Evolutionary conservation across 2,888 invertebrate species (phyloP).

Genomic region (Sminthurides aquaticus): DNA sequence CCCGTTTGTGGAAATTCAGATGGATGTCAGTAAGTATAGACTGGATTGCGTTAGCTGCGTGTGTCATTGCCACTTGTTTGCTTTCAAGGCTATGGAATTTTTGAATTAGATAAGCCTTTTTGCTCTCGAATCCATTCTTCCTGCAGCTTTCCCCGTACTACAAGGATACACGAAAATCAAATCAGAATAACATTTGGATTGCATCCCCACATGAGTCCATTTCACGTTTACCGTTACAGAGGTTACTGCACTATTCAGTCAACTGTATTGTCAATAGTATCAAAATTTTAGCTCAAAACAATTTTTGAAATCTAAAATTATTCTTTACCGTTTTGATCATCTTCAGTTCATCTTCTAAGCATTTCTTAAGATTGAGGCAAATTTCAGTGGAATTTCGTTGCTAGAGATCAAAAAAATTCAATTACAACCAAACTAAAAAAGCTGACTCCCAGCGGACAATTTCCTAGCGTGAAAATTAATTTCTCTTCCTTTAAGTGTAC

Average conservation of each 20-base stretch:
- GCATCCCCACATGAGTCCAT: no score
- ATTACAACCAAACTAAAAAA: no score
- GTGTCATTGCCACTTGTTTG: not conserved
- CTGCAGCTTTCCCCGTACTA: not conserved
- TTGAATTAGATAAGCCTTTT: not conserved
- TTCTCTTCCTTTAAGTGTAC: no score
- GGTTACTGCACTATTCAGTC: no score
- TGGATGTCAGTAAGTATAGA: not conserved
- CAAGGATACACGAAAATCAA: no score
- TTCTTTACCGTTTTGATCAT: not conserved
- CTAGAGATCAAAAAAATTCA: not conserved
- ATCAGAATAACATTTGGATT: not conserved
- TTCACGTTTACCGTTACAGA: no score
- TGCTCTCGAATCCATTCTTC: not conserved
- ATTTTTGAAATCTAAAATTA: not conserved
- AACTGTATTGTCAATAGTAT: no score
- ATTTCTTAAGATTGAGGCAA: not conserved
- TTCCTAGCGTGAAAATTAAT: no score
- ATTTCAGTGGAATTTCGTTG: not conserved
- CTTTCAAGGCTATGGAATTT: not conserved
- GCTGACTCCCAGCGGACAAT: no score
- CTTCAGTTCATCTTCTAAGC: not conserved
- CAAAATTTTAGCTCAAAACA: no score
- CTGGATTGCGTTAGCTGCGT: not conserved
- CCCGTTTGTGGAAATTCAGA: no score